phyloP scores from a whole-genome alignment of 1,140 invertebrate species.

The Drosophila biarmipes region DNA sequence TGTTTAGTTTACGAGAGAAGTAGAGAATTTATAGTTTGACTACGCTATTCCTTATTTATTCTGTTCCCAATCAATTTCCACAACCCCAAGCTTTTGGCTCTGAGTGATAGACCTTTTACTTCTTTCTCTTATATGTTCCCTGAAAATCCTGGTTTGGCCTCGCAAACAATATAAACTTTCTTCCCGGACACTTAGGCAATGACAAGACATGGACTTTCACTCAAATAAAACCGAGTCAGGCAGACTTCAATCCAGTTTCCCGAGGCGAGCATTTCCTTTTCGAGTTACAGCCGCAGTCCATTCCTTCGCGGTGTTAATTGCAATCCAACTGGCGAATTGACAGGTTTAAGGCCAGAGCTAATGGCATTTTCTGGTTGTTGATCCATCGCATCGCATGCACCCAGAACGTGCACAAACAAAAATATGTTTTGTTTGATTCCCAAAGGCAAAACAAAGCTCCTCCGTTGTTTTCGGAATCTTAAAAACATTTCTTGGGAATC shows the following conservation, averaged over 20 bases:
- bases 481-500: constrained; percentile 53
- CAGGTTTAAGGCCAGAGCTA: constrained; percentile 39
- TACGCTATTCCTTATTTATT: too few species aligned
- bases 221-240: constrained; percentile 4
- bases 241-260: constrained; percentile 46
- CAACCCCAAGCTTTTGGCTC: too few species aligned
- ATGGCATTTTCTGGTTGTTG: constrained; percentile 33
- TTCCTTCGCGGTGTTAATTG: constrained; percentile 20
- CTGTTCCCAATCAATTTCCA: too few species aligned
- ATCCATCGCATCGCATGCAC: constrained; percentile 41
- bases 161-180: neutral
- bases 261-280: constrained; percentile 28
- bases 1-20: neutral
- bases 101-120: neutral
- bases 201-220: constrained; percentile 44
- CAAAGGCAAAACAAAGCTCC: constrained; percentile 28
- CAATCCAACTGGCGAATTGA: constrained; percentile 21
- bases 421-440: constrained; percentile 54
- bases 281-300: constrained; percentile 5
- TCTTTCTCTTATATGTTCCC: neutral
- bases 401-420: constrained; percentile 58
- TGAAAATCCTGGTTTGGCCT: neutral
- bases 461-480: constrained; percentile 46
- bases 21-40: neutral
- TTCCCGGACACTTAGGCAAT: constrained; percentile 33